Percentiles rank a stretch among this genome's conserved stretches.
Conservation (phyloP, 2,797 vertebrate species). For the Molossus molossus region DNA sequence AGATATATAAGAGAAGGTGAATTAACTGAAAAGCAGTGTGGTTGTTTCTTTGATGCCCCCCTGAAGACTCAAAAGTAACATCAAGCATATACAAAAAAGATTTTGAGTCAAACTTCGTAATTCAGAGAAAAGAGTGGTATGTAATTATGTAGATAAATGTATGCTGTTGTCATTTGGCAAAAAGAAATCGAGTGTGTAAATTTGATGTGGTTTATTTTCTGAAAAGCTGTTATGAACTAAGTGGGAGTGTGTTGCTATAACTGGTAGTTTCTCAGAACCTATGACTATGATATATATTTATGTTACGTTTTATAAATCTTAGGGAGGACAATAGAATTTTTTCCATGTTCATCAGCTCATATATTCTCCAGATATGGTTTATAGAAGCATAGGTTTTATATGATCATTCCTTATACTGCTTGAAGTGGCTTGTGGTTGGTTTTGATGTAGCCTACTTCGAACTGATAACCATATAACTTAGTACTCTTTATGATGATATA, state of each 20-base stretch:
- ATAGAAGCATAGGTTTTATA: not conserved
- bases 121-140: conserved; percentile 3
- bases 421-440: not conserved
- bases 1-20: not conserved
- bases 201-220: conserved; percentile 66
- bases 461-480: not conserved
- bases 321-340: not conserved
- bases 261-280: conserved; percentile 30
- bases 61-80: not conserved
- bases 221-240: conserved; percentile 43
- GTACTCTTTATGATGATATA: not conserved
- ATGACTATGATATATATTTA: conserved; percentile 39
- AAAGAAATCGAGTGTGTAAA: not conserved
- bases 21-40: not conserved
- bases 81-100: not conserved
- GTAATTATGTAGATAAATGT: conserved; percentile 8
- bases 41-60: not conserved
- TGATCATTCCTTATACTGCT: not conserved
- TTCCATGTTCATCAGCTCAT: not conserved
- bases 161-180: conserved; percentile 24
- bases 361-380: conserved; percentile 28
- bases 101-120: conserved; percentile 38
- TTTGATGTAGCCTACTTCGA: conserved; percentile 23
- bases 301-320: conserved; percentile 17
- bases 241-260: not conserved